These are phyloP conservation scores for Oxygymnocypris stewartii DNA, from an alignment of 2,113 vertebrate genomes.

Conservation along the genomic window DNA sequence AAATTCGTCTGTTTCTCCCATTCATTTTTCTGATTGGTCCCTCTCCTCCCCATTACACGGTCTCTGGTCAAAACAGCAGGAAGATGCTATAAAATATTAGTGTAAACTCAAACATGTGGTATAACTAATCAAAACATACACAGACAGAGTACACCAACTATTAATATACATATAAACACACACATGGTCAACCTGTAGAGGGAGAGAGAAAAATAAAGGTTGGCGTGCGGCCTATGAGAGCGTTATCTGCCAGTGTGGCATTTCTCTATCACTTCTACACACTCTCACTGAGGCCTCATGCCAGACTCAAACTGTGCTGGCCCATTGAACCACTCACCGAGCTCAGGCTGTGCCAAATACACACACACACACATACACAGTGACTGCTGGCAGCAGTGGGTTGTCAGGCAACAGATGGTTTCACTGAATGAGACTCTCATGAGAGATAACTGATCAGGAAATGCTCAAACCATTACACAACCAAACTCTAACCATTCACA, in stretches of 20 bases:
- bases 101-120: slow-evolving; percentile 37
- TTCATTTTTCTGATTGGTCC: not conserved
- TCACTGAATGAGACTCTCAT: slow-evolving; percentile 60
- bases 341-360: slow-evolving; percentile 48
- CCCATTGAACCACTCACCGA: slow-evolving; percentile 58
- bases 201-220: not conserved
- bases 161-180: slow-evolving; percentile 40
- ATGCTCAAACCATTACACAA: slow-evolving; percentile 38
- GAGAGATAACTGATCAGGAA: slow-evolving; percentile 56
- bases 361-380: slow-evolving; percentile 50
- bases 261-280: slow-evolving; percentile 40
- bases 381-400: slow-evolving; percentile 49
- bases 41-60: not conserved
- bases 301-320: slow-evolving; percentile 59
- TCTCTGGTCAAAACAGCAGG: slow-evolving; percentile 19
- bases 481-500: slow-evolving; percentile 44
- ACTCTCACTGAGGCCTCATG: slow-evolving; percentile 38
- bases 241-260: slow-evolving; percentile 34
- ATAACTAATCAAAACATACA: slow-evolving; percentile 26
- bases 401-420: slow-evolving; percentile 60
- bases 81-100: slow-evolving; percentile 34
- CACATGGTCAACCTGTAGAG: slow-evolving; percentile 23
- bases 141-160: slow-evolving; percentile 20
- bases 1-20: not conserved
- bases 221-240: slow-evolving; percentile 18